These are phyloP conservation scores for Oxytorus armatus DNA, from an alignment of 2,888 invertebrate species.

Conservation along the genomic window DNA sequence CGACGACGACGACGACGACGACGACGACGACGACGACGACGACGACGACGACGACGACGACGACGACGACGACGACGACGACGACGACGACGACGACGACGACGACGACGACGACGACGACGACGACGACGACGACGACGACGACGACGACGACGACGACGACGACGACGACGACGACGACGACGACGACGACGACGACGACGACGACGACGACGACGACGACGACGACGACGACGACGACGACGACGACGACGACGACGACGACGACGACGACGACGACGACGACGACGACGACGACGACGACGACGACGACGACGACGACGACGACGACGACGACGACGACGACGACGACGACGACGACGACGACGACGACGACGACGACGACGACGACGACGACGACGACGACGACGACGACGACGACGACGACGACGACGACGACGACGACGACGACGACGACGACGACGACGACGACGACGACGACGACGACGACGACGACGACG, in stretches of 20 bases:
- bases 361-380: slow-evolving; percentile 18
- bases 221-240: slow-evolving; percentile 1
- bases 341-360: slow-evolving; percentile 1
- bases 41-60: slow-evolving; percentile 1
- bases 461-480: slow-evolving; percentile 1
- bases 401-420: slow-evolving; percentile 1
- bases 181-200: slow-evolving; percentile 18
- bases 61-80: slow-evolving; percentile 18
- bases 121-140: slow-evolving; percentile 18
- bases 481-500: slow-evolving; percentile 18
- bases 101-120: slow-evolving; percentile 1
- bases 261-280: slow-evolving; percentile 27
- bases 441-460: slow-evolving; percentile 27
- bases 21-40: slow-evolving; percentile 27
- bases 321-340: slow-evolving; percentile 27
- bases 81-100: slow-evolving; percentile 27
- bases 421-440: slow-evolving; percentile 18
- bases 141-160: slow-evolving; percentile 27
- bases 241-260: slow-evolving; percentile 18
- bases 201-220: slow-evolving; percentile 27
- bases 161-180: slow-evolving; percentile 1
- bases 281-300: slow-evolving; percentile 1
- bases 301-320: slow-evolving; percentile 18
- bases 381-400: slow-evolving; percentile 27
- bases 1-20: slow-evolving; percentile 18